phyloP scores from a whole-genome alignment of 2,888 invertebrate genomes.

The Itoplectis maculator region DNA sequence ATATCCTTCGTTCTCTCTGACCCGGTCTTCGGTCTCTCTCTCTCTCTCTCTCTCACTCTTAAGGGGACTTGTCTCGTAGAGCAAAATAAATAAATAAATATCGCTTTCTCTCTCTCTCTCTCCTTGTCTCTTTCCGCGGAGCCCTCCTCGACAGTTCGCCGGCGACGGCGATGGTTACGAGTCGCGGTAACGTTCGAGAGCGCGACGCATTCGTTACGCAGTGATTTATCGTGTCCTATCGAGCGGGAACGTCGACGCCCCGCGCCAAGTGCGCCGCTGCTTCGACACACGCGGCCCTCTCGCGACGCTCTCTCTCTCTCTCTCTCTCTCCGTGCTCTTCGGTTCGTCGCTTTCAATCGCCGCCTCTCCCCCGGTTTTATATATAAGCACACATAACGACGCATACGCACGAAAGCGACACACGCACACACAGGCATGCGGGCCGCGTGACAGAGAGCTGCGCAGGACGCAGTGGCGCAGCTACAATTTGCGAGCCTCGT shows the following conservation, averaged over 20 bases:
- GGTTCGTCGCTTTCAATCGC: slow-evolving; percentile 47
- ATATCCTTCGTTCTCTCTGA: not conserved
- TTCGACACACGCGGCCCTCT: slow-evolving; percentile 25
- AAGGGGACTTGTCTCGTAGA: too few relatives aligned
- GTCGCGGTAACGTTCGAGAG: slow-evolving; percentile 66
- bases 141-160: slow-evolving; percentile 37
- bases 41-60: not conserved
- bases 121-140: slow-evolving; percentile 9
- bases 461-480: not conserved
- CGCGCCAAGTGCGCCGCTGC: slow-evolving; percentile 29
- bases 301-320: slow-evolving; percentile 31
- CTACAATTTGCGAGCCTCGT: slow-evolving; percentile 12
- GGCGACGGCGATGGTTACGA: slow-evolving; percentile 31
- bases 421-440: not conserved
- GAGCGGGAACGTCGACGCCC: slow-evolving; percentile 59
- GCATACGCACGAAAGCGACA: not conserved
- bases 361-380: slow-evolving; percentile 16
- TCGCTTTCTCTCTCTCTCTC: not conserved
- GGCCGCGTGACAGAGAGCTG: slow-evolving; percentile 8
- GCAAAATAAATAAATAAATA: too few relatives aligned
- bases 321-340: not conserved
- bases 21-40: too few relatives aligned
- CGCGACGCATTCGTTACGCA: slow-evolving; percentile 68
- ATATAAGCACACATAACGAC: not conserved
- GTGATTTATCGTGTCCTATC: slow-evolving; percentile 67